These are phyloP conservation scores for Euleptes europaea DNA, from an alignment of 2,113 vertebrate species.

Conservation along the genomic window DNA sequence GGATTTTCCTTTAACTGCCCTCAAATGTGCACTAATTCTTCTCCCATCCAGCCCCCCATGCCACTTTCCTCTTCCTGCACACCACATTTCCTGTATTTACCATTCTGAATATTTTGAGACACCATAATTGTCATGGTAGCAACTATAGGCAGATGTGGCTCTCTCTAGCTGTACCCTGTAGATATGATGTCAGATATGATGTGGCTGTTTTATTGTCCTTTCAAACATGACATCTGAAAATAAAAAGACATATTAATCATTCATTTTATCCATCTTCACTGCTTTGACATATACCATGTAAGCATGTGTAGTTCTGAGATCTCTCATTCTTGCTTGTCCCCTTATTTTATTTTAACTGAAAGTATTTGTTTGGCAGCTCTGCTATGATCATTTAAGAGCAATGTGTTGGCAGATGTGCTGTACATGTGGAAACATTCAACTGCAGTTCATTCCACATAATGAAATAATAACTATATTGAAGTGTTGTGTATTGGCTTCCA, in stretches of 20 bases:
- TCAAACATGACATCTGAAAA: not conserved
- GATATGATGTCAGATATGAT: not conserved
- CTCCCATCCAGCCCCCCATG: too few relatives aligned
- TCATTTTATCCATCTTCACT: not conserved
- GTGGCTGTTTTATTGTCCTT: not conserved
- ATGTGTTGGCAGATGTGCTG: not conserved
- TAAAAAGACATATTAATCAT: not conserved
- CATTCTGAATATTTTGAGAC: not conserved
- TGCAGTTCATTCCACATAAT: not conserved
- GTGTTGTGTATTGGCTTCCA: constrained; percentile 18
- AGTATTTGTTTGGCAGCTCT: not conserved
- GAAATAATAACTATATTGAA: constrained; percentile 11
- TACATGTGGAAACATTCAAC: not conserved
- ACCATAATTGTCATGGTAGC: not conserved
- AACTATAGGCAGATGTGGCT: not conserved
- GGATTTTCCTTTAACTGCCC: too few relatives aligned
- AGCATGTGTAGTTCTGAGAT: not conserved
- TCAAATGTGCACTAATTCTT: too few relatives aligned
- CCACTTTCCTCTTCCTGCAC: too few relatives aligned
- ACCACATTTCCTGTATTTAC: not conserved
- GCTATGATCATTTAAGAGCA: not conserved
- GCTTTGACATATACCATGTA: not conserved
- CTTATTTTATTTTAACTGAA: not conserved
- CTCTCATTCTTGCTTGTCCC: not conserved
- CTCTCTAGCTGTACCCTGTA: not conserved